A percentile compares a stretch with the other conserved stretches of the same genome.
Evolutionary conservation across 92 coral and sea anemone genomes (phyloP).

Genomic region (Epizoanthus scotinus): DNA sequence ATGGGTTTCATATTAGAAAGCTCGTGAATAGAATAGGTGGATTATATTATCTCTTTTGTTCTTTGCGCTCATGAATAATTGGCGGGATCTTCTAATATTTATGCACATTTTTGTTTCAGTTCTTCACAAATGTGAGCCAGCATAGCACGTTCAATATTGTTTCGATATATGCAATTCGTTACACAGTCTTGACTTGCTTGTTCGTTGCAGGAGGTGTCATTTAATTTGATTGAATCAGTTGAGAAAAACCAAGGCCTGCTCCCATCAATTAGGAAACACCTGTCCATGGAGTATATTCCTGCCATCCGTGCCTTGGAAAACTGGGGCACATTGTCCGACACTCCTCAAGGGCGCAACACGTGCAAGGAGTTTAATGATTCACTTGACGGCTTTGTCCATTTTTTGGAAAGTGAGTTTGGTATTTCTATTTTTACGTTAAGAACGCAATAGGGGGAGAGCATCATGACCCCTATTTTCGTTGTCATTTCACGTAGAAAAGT

Average conservation of each 20-base stretch:
- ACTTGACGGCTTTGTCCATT: slow-evolving; percentile 72
- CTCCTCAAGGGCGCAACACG: slow-evolving; percentile 74
- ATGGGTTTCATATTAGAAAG: too few species aligned
- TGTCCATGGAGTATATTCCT: slow-evolving; percentile 66
- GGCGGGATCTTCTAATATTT: too few species aligned
- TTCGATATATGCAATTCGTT: background rate
- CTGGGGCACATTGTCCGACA: slow-evolving; percentile 79
- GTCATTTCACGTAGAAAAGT: too few species aligned
- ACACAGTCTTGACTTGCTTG: background rate
- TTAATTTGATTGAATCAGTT: slow-evolving; percentile 58
- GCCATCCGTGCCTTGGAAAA: slow-evolving; percentile 67
- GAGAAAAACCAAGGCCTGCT: slow-evolving; percentile 60
- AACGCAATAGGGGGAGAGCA: too few species aligned
- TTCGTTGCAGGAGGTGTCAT: slow-evolving; percentile 65
- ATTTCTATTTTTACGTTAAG: too few species aligned
- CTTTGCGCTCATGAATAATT: too few species aligned
- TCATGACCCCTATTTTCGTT: too few species aligned
- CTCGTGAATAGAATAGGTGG: too few species aligned
- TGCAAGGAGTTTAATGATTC: slow-evolving; percentile 75
- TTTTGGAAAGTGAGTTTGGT: slow-evolving; percentile 71
- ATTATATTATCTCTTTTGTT: too few species aligned
- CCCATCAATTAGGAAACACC: slow-evolving; percentile 68
- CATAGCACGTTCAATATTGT: too few species aligned
- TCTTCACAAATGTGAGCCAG: too few species aligned
- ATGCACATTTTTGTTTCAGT: too few species aligned